A percentile compares a stretch with the other conserved stretches of the same genome.
These are phyloP conservation scores for Blastobasis lacticolella DNA, from an alignment of 2,888 invertebrate species.

Conservation along the genomic window DNA sequence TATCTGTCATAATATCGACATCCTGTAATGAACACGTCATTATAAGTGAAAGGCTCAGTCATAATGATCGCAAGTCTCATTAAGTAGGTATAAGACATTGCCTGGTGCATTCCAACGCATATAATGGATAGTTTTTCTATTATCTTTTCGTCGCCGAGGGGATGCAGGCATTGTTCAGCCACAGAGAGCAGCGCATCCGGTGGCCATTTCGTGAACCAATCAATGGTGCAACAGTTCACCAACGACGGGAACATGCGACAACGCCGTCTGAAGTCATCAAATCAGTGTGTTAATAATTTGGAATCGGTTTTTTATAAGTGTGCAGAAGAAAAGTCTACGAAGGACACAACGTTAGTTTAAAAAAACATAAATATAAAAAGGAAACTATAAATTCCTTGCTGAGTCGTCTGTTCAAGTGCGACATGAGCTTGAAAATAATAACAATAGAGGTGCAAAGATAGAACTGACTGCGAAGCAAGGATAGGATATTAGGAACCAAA, in stretches of 20 bases:
- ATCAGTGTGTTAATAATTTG: too few species aligned
- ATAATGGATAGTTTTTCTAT: conserved; percentile 47
- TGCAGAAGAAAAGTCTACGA: too few species aligned
- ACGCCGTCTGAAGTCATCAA: conserved; percentile 73
- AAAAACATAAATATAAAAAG: too few species aligned
- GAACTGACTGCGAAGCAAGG: too few species aligned
- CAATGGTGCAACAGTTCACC: conserved; percentile 94
- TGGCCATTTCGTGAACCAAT: conserved; percentile 96
- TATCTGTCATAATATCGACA: conserved; percentile 84
- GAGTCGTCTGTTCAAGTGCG: too few species aligned
- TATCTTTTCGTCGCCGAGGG: conserved; percentile 66
- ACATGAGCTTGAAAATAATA: too few species aligned
- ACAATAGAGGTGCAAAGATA: too few species aligned
- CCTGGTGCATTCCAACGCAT: conserved; percentile 64
- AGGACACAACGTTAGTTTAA: too few species aligned
- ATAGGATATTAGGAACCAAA: too few species aligned
- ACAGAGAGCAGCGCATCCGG: conserved; percentile 89
- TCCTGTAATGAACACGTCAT: conserved; percentile 63
- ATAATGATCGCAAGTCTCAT: not conserved
- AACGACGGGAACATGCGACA: conserved; percentile 96
- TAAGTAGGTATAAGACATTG: conserved; percentile 13
- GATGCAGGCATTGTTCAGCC: conserved; percentile 80
- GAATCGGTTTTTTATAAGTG: too few species aligned
- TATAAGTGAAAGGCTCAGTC: not conserved
- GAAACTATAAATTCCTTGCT: too few species aligned